These are phyloP conservation scores for Pelodytes ibericus DNA, from an alignment of 2,797 vertebrate genomes.

Conservation along the genomic window DNA sequence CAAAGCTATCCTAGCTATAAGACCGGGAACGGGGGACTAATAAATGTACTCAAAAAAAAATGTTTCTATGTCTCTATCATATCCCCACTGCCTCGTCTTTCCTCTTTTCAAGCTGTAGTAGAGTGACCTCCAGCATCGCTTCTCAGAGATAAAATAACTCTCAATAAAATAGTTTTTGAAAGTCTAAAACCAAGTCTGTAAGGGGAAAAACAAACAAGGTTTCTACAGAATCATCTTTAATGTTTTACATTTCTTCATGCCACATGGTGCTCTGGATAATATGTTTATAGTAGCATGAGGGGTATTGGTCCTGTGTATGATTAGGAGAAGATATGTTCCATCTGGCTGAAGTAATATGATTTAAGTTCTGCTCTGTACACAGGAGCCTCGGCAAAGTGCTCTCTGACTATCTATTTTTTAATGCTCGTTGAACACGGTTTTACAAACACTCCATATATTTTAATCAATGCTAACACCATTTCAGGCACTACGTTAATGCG, in stretches of 20 bases:
- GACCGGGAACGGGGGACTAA: too few species aligned
- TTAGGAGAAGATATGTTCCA: neutral
- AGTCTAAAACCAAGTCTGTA: neutral
- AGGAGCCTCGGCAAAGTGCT: neutral
- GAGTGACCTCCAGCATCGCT: too few species aligned
- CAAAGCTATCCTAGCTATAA: too few species aligned
- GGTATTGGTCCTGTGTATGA: neutral
- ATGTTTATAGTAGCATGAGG: neutral
- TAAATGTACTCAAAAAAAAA: too few species aligned
- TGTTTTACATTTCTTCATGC: neutral
- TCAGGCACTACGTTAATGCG: neutral
- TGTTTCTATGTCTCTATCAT: too few species aligned
- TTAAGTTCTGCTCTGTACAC: neutral
- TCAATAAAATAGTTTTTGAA: neutral
- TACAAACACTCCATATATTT: conserved; percentile 8
- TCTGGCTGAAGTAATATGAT: neutral
- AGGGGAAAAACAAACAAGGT: neutral
- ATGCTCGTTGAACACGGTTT: neutral
- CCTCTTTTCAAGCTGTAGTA: too few species aligned
- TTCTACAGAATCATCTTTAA: neutral
- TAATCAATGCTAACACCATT: conserved; percentile 10
- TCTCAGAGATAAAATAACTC: too few species aligned
- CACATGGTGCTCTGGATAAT: neutral
- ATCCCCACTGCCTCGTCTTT: too few species aligned
- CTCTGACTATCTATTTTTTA: neutral